These are phyloP conservation scores for Vesta saturnalis DNA, from an alignment of 2,888 invertebrate species.

Conservation along the genomic window DNA sequence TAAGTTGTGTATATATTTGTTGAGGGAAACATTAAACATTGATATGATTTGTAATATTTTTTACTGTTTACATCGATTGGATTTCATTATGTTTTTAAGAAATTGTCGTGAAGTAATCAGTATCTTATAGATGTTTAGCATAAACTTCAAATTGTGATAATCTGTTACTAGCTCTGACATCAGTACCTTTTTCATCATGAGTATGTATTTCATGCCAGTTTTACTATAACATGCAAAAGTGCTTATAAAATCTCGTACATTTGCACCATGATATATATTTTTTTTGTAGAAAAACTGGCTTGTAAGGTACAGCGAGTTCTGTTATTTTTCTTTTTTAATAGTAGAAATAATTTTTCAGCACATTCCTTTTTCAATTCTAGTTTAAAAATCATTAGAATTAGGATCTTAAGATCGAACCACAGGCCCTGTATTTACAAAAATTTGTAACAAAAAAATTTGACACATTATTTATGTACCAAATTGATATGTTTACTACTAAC, in stretches of 20 bases:
- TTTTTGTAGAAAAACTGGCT: not conserved
- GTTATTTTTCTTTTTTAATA: not conserved
- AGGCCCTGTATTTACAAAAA: not conserved
- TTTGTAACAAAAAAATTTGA: not conserved
- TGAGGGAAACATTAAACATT: conserved; percentile 22
- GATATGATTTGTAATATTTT: conserved; percentile 15
- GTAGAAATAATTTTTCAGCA: not conserved
- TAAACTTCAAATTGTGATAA: conserved; percentile 35
- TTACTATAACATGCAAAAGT: not conserved
- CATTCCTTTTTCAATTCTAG: conserved; percentile 8
- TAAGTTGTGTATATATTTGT: conserved; percentile 29
- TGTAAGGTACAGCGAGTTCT: conserved; percentile 1
- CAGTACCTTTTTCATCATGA: conserved; percentile 41
- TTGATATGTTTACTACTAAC: conserved; percentile 1
- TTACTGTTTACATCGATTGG: conserved; percentile 17
- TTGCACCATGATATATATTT: not conserved
- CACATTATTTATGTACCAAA: not conserved
- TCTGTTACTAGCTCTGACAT: conserved; percentile 47
- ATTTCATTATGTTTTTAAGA: conserved; percentile 18
- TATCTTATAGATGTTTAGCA: conserved; percentile 6
- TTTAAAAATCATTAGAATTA: not conserved
- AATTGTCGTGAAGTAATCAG: conserved; percentile 16
- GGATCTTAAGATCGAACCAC: too few relatives aligned
- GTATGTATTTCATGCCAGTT: not conserved
- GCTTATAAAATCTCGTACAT: too few relatives aligned